Conservation (phyloP, 1,140 invertebrate species). For the Magallana angulata region DNA sequence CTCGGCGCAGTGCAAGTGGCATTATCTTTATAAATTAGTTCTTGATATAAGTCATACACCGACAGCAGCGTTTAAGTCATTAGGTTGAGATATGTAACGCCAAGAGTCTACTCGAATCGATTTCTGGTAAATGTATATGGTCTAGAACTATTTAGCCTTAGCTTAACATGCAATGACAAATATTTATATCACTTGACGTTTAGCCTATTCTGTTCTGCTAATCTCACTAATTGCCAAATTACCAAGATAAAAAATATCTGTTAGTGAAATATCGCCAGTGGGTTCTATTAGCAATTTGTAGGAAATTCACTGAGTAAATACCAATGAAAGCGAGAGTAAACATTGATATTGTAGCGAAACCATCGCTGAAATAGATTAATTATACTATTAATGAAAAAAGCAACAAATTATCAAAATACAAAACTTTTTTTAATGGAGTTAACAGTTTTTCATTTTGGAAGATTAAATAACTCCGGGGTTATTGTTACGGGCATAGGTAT, state of each 20-base stretch:
- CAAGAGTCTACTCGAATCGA: constrained; percentile 21
- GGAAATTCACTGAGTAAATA: constrained; percentile 17
- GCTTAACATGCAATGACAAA: constrained; percentile 19
- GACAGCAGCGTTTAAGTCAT: background rate
- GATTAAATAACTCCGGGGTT: background rate
- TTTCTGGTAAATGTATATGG: constrained; percentile 13
- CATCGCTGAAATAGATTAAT: constrained; percentile 30
- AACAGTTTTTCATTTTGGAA: constrained; percentile 2
- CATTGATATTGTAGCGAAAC: constrained; percentile 15
- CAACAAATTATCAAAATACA: background rate
- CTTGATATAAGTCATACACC: background rate
- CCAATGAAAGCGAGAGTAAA: constrained; percentile 2
- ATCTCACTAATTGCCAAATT: constrained; percentile 36
- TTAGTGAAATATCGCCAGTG: constrained; percentile 24
- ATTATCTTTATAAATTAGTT: constrained; percentile 17
- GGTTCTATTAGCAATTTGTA: constrained; percentile 24
- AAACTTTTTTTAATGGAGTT: background rate
- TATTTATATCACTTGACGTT: constrained; percentile 37
- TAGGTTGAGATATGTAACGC: background rate
- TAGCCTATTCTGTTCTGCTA: constrained; percentile 22
- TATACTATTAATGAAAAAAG: constrained; percentile 20
- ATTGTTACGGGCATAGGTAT: background rate
- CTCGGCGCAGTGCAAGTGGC: background rate
- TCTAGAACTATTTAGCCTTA: background rate
- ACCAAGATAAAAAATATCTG: constrained; percentile 38